Evolutionary conservation across 2,888 invertebrate genomes (phyloP), one percentile per base, ranked within the genome.

Genomic region (Tridacna crocea): DNA sequence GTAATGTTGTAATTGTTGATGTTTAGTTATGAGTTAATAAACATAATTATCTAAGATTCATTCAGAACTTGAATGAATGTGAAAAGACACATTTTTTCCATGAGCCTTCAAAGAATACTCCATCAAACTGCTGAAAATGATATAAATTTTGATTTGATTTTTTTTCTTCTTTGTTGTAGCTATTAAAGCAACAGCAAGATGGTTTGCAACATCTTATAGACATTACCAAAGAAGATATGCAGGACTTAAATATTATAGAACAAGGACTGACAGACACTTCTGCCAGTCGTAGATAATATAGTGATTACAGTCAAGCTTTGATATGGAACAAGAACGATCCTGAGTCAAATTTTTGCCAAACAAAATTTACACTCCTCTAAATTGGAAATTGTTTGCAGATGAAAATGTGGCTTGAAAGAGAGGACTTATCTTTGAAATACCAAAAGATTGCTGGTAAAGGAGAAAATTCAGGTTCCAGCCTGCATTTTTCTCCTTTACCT

Each of bases 191-290:
- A 95, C 97, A 99, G 92, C 98, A 99, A 93, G 96, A 97, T 83
- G 98, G 98, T 0, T 97, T 99, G 95, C 96, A 97, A 47, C 97
- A 98, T 91, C 95, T 99, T 26, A 96, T 98, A 84, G 96, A 97
- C 79, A 97, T 98, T 0, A 96, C 98, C 47, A 97, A 97, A 88
- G 96, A 96, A 74, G 98, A 98, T 94, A 94, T 97, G 83, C 96
- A 96, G 75, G 96, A 97, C 46, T 95, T 98, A 24, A 88, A 92
- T 47, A 83, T 93, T 13, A 93, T 94, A 79, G 93, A 94, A 79
- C 89, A 91, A 66, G 90, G 90, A 46, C 82, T 92, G 22, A 72
- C 89, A 22, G 90, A 89, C 19, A 79, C 88, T 8, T 75, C 86
- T 47, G 66, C 75, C 13, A 80, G 80, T 51, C 83, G 85, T 8